Percentiles rank a stretch among this genome's conserved stretches.
Conservation (phyloP, 2,113 vertebrate species). For the Chlamydotis undulata region DNA sequence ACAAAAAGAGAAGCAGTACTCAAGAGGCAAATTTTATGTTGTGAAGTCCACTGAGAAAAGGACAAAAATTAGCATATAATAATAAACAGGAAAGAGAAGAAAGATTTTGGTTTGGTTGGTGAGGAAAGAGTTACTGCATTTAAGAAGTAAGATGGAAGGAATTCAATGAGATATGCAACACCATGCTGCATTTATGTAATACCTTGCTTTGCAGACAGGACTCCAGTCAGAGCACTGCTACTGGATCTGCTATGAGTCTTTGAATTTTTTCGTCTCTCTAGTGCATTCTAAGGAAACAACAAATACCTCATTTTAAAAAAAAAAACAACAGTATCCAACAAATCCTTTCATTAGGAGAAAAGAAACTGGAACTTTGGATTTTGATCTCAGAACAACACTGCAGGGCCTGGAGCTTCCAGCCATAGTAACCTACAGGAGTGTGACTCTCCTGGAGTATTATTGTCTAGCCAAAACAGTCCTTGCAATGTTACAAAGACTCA, state of each 20-base stretch:
- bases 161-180: background rate
- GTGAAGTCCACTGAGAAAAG: background rate
- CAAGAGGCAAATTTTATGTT: background rate
- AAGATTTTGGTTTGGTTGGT: background rate
- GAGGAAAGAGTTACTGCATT: background rate
- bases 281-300: constrained; percentile 83
- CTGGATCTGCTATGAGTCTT: constrained; percentile 83
- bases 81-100: background rate
- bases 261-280: constrained; percentile 89
- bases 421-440: background rate
- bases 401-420: background rate
- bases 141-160: background rate
- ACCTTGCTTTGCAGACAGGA: constrained; percentile 98
- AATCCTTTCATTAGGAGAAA: background rate
- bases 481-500: background rate
- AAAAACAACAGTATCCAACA: background rate
- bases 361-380: background rate
- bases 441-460: background rate
- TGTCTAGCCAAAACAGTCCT: background rate
- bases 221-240: constrained; percentile 91
- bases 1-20: background rate
- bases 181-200: background rate
- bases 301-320: constrained; percentile 6
- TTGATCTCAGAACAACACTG: background rate
- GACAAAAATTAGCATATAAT: background rate